These are phyloP conservation scores for Daubentonia madagascariensis DNA, from an alignment of 2,113 vertebrate genomes.

Conservation along the genomic window DNA sequence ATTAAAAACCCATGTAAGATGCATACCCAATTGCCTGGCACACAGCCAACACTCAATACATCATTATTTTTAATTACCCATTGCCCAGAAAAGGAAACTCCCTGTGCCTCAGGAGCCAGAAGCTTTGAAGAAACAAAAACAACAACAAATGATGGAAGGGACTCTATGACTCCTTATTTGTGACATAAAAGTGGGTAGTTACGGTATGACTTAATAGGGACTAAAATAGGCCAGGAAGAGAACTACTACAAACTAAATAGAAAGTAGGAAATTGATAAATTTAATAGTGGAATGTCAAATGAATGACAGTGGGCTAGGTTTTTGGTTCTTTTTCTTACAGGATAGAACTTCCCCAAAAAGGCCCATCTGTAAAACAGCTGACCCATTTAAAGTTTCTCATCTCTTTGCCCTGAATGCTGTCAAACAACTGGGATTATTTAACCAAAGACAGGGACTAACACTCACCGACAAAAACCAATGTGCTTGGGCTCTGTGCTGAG, in stretches of 20 bases:
- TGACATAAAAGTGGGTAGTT: background rate
- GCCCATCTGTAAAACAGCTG: background rate
- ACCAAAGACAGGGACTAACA: background rate
- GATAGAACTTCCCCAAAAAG: background rate
- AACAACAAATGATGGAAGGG: background rate
- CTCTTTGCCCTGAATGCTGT: background rate
- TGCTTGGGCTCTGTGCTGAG: background rate
- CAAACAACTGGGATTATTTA: background rate
- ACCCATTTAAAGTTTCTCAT: background rate
- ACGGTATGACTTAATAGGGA: background rate
- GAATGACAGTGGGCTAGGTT: background rate
- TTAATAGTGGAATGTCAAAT: background rate
- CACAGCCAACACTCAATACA: background rate
- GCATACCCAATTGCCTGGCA: background rate
- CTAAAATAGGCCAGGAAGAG: background rate
- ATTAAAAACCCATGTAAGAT: background rate
- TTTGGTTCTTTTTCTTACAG: background rate
- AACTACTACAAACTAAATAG: background rate
- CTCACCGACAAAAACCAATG: background rate
- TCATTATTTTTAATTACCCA: constrained; percentile 54
- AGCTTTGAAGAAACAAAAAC: constrained; percentile 17
- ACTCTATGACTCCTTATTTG: background rate
- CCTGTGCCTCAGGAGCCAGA: background rate
- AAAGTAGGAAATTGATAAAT: background rate
- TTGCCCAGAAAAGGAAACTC: constrained; percentile 22